Conservation (phyloP, 2,113 vertebrate species). For the Strigops habroptila region DNA sequence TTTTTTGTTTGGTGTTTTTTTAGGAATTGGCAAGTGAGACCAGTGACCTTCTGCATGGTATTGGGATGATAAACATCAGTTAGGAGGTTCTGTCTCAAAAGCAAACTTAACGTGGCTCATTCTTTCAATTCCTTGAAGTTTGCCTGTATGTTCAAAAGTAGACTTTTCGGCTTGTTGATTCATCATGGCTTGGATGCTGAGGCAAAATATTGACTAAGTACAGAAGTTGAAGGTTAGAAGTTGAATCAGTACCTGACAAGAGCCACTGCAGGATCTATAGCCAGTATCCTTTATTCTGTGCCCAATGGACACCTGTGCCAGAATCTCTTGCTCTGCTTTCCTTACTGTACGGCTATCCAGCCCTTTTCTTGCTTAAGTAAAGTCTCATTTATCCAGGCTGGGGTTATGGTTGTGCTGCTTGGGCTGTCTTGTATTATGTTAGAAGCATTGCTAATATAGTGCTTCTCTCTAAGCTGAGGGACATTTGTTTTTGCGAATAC, state of each 20-base stretch:
- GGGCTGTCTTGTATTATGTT: not conserved
- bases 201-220: too few relatives aligned
- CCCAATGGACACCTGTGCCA: too few relatives aligned
- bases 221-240: not conserved
- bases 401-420: not conserved
- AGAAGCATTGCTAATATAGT: rapidly evolving
- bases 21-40: not conserved
- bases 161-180: not conserved
- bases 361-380: not conserved
- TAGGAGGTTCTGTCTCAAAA: not conserved
- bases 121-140: not conserved
- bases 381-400: not conserved
- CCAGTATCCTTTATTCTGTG: not conserved
- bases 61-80: not conserved
- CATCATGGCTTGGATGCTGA: not conserved
- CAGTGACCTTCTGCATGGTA: not conserved
- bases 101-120: not conserved
- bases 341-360: not conserved
- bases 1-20: not conserved
- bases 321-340: not conserved
- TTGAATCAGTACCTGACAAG: not conserved
- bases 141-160: not conserved
- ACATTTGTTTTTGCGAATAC: rapidly evolving
- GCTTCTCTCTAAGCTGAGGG: not conserved
- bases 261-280: not conserved